Evolutionary conservation across 2,888 invertebrate species (phyloP), one percentile per base, ranked within the genome.

Genomic region (Acrobasis suavella): DNA sequence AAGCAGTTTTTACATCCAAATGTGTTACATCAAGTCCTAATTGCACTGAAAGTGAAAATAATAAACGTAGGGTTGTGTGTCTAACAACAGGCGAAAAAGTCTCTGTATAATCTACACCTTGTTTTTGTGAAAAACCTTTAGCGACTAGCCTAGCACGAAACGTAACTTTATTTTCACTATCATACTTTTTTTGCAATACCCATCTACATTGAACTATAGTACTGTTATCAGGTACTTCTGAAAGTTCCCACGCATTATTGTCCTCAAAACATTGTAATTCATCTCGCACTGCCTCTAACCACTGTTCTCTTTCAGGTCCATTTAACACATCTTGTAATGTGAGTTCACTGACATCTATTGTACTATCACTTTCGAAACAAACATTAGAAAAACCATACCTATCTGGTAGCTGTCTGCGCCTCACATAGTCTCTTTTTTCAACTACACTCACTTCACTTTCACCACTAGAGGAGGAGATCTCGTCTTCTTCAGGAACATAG

Each of bases 261-360:
- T 69, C 69, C 15, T 65, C 15, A n/a, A 69, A 69, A 14, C 52
- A 64, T n/a, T 67, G 46, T 12, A 69, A 9, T 50, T 69, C 69
- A 42, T 68, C 66, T 39, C 62, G 17, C 49, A 70, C 54, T 1
- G 65, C 65, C 22, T 7, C 0, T 10, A 12, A 9, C 69, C 65
- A 68, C 1, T 49, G 22, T n/a, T 46, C 51, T 51, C 6, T 65
- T 55, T 67, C 65, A 16, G 64, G 59, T 52, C 65, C 63, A 22
- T 62, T 62, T 50, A 65, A 10, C 0, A 39, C 64, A n/a, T 64
- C 58, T 12, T 16, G 14, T 1, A 58, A n/a, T 14, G 58, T 39
- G 3, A 22, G 22, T 22, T 22, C 22, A 22, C 22, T 22, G 22
- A 22, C 22, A 22, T 22, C 22, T 2, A 22, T 22, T 22, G 22